phyloP scores from a whole-genome alignment of 2,888 invertebrate species.

The Drosophila planitibia region DNA sequence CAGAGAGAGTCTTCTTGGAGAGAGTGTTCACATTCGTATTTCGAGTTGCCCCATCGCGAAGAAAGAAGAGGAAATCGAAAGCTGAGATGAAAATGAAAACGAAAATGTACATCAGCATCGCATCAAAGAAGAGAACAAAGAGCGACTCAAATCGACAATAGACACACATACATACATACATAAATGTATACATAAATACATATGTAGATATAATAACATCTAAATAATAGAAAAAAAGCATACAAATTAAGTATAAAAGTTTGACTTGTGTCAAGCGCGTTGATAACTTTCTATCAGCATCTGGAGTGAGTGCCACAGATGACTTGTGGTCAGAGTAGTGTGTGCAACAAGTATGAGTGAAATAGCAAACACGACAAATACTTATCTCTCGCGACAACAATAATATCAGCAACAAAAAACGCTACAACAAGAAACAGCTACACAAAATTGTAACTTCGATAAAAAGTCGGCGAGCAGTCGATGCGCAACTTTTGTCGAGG shows the following conservation, averaged over 20 bases:
- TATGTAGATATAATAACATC: background rate
- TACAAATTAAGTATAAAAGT: conserved; percentile 51
- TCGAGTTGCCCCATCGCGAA: conserved; percentile 23
- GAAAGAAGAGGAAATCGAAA: conserved; percentile 65
- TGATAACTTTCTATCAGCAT: conserved; percentile 45
- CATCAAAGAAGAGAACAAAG: conserved; percentile 21
- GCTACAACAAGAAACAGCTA: background rate
- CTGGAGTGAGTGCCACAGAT: conserved; percentile 15
- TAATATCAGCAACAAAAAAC: conserved; percentile 14
- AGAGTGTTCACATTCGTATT: conserved; percentile 1
- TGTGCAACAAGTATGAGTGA: conserved; percentile 39
- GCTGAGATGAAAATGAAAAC: conserved; percentile 34
- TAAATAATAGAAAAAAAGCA: conserved; percentile 25
- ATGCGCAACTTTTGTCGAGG: conserved; percentile 24
- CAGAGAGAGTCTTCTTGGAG: conserved; percentile 9
- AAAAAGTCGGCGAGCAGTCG: conserved; percentile 24
- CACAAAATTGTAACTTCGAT: conserved; percentile 21
- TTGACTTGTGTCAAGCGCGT: conserved; percentile 42
- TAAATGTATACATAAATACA: background rate
- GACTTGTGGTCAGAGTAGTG: conserved; percentile 33
- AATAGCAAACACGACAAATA: conserved; percentile 10
- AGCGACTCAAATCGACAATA: conserved; percentile 26
- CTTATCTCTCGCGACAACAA: conserved; percentile 33
- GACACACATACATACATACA: conserved; percentile 9
- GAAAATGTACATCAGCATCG: conserved; percentile 16